These are phyloP conservation scores for Chanos chanos DNA, from an alignment of 2,797 vertebrate species.

Conservation along the genomic window DNA sequence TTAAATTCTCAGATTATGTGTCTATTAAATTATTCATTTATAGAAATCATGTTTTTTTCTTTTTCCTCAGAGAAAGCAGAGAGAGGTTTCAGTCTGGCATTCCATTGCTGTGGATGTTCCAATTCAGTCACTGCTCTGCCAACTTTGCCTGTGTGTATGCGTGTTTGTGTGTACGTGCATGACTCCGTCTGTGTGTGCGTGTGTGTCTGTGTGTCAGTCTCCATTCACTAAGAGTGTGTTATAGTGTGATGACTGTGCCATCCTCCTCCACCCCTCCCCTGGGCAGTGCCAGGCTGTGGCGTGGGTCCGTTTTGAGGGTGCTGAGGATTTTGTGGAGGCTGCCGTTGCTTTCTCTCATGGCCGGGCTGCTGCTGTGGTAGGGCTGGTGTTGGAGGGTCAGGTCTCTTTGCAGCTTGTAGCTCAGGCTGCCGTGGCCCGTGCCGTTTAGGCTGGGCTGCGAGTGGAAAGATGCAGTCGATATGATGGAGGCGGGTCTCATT, in stretches of 20 bases:
- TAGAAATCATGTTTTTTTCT: constrained; percentile 22
- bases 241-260: constrained; percentile 93
- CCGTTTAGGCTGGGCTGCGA: constrained; percentile 75
- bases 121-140: constrained; percentile 65
- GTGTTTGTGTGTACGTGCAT: constrained; percentile 5
- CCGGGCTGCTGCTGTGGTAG: constrained; percentile 71
- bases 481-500: constrained; percentile 64
- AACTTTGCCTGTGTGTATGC: constrained; percentile 42
- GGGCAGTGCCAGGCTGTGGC: constrained; percentile 89
- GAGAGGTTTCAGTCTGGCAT: constrained; percentile 48
- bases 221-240: constrained; percentile 52
- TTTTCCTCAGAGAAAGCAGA: constrained; percentile 34
- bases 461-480: constrained; percentile 75
- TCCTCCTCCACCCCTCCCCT: constrained; percentile 95
- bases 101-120: constrained; percentile 47
- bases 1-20: constrained; percentile 38
- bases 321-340: constrained; percentile 91
- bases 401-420: constrained; percentile 86
- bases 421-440: constrained; percentile 76
- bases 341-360: constrained; percentile 83
- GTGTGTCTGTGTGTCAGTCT: constrained; percentile 1
- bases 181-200: constrained; percentile 9
- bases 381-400: constrained; percentile 61
- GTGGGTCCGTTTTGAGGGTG: constrained; percentile 88
- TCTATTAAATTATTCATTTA: constrained; percentile 46